phyloP scores from a whole-genome alignment of 2,888 invertebrate species.

The Ferrisia virgata region DNA sequence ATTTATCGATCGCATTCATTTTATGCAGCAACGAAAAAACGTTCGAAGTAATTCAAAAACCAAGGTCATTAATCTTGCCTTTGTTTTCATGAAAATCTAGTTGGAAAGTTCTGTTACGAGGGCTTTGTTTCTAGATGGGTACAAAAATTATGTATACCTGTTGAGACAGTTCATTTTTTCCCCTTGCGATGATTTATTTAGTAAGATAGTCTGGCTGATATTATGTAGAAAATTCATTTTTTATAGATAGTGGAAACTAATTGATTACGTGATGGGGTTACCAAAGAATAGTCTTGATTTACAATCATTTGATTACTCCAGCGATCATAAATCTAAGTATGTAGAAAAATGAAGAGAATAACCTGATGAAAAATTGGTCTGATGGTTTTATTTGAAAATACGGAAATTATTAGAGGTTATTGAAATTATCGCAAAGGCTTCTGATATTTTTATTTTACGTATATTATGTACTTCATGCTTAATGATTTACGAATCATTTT shows the following conservation, averaged over 20 bases:
- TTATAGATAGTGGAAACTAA: too few species aligned
- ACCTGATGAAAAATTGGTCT: too few species aligned
- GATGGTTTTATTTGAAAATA: too few species aligned
- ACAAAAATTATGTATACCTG: not conserved
- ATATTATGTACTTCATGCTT: too few species aligned
- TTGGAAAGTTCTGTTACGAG: not conserved
- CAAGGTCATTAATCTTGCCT: not conserved
- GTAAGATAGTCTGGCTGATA: too few species aligned
- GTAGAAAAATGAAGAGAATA: too few species aligned
- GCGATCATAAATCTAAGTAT: not conserved
- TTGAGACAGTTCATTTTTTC: not conserved
- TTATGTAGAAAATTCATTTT: too few species aligned
- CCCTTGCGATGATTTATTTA: not conserved
- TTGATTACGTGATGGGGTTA: too few species aligned
- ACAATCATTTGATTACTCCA: not conserved
- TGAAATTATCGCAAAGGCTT: too few species aligned
- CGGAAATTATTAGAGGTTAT: too few species aligned
- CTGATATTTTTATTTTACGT: too few species aligned
- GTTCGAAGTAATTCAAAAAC: not conserved
- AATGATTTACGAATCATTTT: constrained; percentile 18
- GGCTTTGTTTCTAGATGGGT: not conserved
- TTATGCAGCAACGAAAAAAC: not conserved
- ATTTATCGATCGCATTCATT: not conserved
- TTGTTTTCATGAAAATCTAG: not conserved
- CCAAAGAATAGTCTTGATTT: not conserved